phyloP scores from a whole-genome alignment of 1,140 invertebrate species.

The Rhizoglyphus robini region DNA sequence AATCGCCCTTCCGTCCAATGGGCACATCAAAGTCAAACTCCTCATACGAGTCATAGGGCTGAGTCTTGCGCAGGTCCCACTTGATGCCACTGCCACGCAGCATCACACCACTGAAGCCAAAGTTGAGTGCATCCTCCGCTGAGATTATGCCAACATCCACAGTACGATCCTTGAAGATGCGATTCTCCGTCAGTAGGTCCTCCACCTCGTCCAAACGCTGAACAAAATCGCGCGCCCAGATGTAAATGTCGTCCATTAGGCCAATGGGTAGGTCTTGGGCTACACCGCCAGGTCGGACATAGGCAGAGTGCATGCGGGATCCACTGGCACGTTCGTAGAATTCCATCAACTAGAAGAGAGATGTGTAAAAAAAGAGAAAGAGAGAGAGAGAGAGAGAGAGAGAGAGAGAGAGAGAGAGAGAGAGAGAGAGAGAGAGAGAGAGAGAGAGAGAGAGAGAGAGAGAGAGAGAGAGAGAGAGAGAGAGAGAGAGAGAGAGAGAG shows the following conservation, averaged over 20 bases:
- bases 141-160: slow-evolving; percentile 73
- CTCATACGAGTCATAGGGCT: slow-evolving; percentile 92
- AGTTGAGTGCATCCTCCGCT: slow-evolving; percentile 80
- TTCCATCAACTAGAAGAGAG: slow-evolving; percentile 58
- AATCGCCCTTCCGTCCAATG: slow-evolving; percentile 83
- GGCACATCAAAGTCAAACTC: slow-evolving; percentile 93
- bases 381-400: not conserved
- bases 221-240: slow-evolving; percentile 65
- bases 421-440: too few species aligned
- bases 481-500: too few species aligned
- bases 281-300: slow-evolving; percentile 84
- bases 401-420: not conserved
- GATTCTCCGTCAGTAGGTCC: slow-evolving; percentile 78
- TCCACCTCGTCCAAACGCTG: slow-evolving; percentile 86
- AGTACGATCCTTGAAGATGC: slow-evolving; percentile 78
- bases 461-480: too few species aligned
- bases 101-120: slow-evolving; percentile 53
- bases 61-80: slow-evolving; percentile 87
- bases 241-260: slow-evolving; percentile 87
- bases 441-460: too few species aligned
- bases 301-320: slow-evolving; percentile 91
- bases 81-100: slow-evolving; percentile 59
- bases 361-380: not conserved
- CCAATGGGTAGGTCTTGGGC: slow-evolving; percentile 77
- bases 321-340: slow-evolving; percentile 93